A percentile compares a stretch with the other conserved stretches of the same genome.
Conservation (phyloP, 1,140 invertebrate species). For the Armadillidium nasatum region DNA sequence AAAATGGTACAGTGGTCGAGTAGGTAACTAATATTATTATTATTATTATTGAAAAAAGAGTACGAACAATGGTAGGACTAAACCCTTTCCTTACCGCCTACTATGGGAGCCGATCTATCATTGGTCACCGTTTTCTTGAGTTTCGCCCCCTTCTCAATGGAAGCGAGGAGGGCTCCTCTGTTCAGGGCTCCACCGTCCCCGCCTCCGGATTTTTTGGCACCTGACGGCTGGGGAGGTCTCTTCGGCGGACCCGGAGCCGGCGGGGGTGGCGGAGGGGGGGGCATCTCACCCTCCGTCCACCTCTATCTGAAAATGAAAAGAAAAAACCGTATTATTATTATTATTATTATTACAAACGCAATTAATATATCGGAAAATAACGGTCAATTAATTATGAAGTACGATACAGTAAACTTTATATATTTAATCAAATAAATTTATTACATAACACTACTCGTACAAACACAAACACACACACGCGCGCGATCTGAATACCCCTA, state of each 20-base stretch:
- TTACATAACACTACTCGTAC: too few species aligned
- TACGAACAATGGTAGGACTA: slow-evolving; percentile 30
- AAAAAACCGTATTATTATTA: neutral
- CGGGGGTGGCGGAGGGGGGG: slow-evolving; percentile 3
- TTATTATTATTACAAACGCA: too few species aligned
- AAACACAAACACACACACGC: too few species aligned
- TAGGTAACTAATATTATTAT: too few species aligned
- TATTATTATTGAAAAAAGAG: too few species aligned
- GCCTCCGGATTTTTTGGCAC: neutral
- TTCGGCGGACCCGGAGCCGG: neutral
- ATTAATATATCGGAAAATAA: too few species aligned
- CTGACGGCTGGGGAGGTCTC: neutral
- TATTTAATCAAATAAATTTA: too few species aligned
- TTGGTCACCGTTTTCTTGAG: slow-evolving; percentile 82
- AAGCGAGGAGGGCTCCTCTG: slow-evolving; percentile 65
- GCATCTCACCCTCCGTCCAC: neutral
- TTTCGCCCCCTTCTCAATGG: slow-evolving; percentile 72
- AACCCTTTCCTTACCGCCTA: slow-evolving; percentile 58
- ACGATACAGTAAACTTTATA: too few species aligned
- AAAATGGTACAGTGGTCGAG: too few species aligned
- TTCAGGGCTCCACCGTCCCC: slow-evolving; percentile 61
- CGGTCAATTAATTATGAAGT: too few species aligned
- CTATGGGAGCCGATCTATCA: slow-evolving; percentile 76
- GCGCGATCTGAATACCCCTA: too few species aligned
- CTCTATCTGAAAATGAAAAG: neutral